phyloP scores from a whole-genome alignment of 2,888 invertebrate species.

The Pheosia tremula region DNA sequence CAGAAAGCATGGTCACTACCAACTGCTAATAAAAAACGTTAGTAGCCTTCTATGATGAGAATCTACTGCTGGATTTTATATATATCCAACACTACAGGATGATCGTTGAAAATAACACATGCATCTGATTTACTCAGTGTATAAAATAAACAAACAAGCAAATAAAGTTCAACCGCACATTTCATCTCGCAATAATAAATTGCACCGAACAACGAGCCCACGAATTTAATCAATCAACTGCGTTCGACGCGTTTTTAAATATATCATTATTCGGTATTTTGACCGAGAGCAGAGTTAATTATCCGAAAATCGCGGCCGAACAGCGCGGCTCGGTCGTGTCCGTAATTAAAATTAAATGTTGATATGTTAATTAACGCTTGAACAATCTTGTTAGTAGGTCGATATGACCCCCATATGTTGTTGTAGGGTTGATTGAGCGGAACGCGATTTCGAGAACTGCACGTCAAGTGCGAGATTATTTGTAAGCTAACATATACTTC shows the following conservation, averaged over 20 bases:
- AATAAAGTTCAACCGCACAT: constrained; percentile 12
- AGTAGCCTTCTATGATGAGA: too few species aligned
- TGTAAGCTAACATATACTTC: too few species aligned
- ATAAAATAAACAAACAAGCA: constrained; percentile 5
- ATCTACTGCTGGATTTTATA: too few species aligned
- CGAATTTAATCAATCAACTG: constrained; percentile 55
- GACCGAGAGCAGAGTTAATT: constrained; percentile 46
- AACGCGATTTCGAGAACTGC: constrained; percentile 14
- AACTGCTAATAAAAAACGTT: too few species aligned
- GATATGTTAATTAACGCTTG: constrained; percentile 51
- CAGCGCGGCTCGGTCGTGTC: constrained; percentile 16
- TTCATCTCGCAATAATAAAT: constrained; percentile 35
- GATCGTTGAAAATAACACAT: background rate
- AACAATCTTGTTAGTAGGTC: constrained; percentile 38
- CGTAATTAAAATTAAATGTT: constrained; percentile 53
- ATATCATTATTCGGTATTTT: constrained; percentile 40
- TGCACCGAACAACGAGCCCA: constrained; percentile 32
- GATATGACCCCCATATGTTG: constrained; percentile 17
- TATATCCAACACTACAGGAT: background rate
- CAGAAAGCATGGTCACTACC: too few species aligned
- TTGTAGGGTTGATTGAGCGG: constrained; percentile 38
- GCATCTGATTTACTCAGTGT: background rate
- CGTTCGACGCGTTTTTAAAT: constrained; percentile 51
- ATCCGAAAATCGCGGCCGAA: constrained; percentile 47
- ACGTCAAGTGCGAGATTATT: too few species aligned